Percentiles rank a stretch among this genome's conserved stretches.
Evolutionary conservation across 2,113 vertebrate species (phyloP).

Genomic region (Mesitornis unicolor): DNA sequence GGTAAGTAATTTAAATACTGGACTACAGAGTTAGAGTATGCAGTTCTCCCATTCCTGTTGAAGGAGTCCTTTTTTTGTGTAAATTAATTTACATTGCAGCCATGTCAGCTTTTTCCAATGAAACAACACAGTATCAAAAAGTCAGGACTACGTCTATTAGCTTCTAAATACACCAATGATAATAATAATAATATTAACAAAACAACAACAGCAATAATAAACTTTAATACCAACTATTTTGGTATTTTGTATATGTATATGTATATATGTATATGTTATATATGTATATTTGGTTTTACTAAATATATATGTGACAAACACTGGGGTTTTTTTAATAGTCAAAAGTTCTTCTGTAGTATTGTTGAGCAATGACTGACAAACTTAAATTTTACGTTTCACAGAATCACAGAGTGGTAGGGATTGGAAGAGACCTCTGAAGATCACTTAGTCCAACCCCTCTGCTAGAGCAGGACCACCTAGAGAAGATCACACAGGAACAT

Average conservation of each 20-base stretch:
- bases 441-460: too few species aligned
- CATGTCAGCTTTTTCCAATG: rapidly evolving
- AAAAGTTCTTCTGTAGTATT: neutral
- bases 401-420: too few species aligned
- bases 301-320: rapidly evolving
- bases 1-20: neutral
- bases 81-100: neutral
- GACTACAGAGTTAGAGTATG: neutral
- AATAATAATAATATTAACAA: neutral
- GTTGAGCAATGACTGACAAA: neutral
- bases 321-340: neutral
- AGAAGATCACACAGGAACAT: too few species aligned
- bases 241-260: too few species aligned
- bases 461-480: too few species aligned
- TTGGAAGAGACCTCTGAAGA: too few species aligned
- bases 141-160: neutral
- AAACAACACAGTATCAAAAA: neutral
- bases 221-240: too few species aligned
- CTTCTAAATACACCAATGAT: neutral
- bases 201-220: too few species aligned
- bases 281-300: neutral
- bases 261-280: too few species aligned
- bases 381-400: neutral
- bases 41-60: neutral
- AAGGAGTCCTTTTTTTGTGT: neutral